Percentiles rank a stretch among this genome's conserved stretches.
Evolutionary conservation across 2,113 vertebrate genomes (phyloP).

Genomic region (Lontra canadensis): DNA sequence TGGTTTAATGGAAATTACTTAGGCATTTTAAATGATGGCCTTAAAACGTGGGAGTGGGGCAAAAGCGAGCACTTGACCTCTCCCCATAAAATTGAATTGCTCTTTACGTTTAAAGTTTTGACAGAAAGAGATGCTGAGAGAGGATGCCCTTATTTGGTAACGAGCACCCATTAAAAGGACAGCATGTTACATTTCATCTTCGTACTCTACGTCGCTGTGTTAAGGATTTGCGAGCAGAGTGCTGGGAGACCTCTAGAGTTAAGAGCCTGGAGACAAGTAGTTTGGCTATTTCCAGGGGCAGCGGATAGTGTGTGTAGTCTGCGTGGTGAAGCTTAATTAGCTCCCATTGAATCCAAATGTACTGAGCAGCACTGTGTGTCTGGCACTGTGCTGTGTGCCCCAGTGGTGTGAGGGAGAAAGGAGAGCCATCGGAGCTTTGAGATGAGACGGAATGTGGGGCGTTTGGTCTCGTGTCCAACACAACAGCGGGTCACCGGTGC

Average conservation of each 20-base stretch:
- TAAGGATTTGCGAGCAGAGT: neutral
- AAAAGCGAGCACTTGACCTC: slow-evolving; percentile 10
- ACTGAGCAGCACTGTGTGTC: neutral
- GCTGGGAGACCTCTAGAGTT: neutral
- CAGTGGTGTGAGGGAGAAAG: neutral
- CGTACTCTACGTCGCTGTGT: neutral
- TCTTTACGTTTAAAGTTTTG: slow-evolving; percentile 49
- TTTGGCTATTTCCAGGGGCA: slow-evolving; percentile 29
- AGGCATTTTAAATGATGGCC: slow-evolving; percentile 48
- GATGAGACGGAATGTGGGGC: neutral
- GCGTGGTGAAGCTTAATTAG: slow-evolving; percentile 31
- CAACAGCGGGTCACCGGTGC: neutral
- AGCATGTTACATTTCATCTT: slow-evolving; percentile 23
- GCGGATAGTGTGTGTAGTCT: neutral
- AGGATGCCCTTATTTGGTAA: slow-evolving; percentile 51
- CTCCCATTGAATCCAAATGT: neutral
- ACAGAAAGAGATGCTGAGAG: neutral
- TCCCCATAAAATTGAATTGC: slow-evolving; percentile 33
- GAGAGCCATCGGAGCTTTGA: neutral
- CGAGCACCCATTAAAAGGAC: slow-evolving; percentile 6
- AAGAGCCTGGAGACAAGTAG: slow-evolving; percentile 12
- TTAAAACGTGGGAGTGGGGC: slow-evolving; percentile 14
- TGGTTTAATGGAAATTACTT: slow-evolving; percentile 44
- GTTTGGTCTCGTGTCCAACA: neutral
- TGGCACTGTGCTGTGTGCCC: neutral